Base-by-base conservation (phyloP, 2,113 vertebrate species). In the Columba janthina region DNA sequence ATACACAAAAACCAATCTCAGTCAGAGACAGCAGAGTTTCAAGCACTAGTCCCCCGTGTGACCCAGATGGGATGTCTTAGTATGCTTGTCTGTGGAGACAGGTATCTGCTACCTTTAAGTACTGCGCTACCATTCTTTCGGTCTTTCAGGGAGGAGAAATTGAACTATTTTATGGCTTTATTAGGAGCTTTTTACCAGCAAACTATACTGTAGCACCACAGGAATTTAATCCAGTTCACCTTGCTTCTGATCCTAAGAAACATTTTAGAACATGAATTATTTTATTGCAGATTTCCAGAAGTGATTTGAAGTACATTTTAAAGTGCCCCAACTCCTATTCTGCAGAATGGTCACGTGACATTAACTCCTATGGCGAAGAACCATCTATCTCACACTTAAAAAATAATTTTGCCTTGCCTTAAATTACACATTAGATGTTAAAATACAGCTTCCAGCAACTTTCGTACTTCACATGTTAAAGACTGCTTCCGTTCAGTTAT, bases 291-390 rank as follows among this genome's bases (percentile, higher is more conserved):
- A 66, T 84, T 56, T 46, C 76, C 21, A 78, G 38, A 24, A 61
- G 14, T 57, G 24, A 51, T 72, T 72, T 89, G 58, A 66, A 61
- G 4, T 57, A 34, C 42, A 56, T 85, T 72, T 56, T 50, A 34
- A 71, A 71, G 19, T 38, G 75, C 26, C 7, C 18, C 1, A 2
- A n/a, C 14, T 57, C 26, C 26, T 51, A n/a, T 56, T 50, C 26
- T 1, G 3, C 25, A 32, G 69, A 61, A 34, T 0, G 1, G 7
- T 57, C 24, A 12, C 29, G 76, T 61, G 9, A 25, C 6, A 26
- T 4, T 80, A 67, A 61, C 13, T 69, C 3, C 38, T 25, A 42
- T 4, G 15, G 16, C 29, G 6, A 56, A 28, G 57, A 87, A 24
- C 18, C 38, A 44, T 31, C 29, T 48, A 58, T 13, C 20, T 74